Conservation (phyloP, 1,140 invertebrate genomes). For the Plectrocnemia conspersa region DNA sequence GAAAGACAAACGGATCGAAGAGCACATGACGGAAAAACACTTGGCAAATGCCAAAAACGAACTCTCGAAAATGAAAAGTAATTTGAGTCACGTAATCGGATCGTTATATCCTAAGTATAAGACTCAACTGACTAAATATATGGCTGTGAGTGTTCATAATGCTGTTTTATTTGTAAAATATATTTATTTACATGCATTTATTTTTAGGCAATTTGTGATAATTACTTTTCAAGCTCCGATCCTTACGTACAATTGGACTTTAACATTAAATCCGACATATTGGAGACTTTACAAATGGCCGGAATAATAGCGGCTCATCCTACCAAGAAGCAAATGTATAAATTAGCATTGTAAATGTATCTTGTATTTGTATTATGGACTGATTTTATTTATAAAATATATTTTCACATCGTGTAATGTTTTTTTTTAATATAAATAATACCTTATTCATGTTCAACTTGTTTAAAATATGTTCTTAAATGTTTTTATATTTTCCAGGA, state of each 20-base stretch:
- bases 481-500: constrained; percentile 54
- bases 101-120: constrained; percentile 40
- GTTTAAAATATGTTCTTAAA: not conserved
- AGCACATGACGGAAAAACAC: constrained; percentile 37
- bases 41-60: constrained; percentile 41
- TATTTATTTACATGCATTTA: constrained; percentile 2
- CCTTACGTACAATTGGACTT: constrained; percentile 22
- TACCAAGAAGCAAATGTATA: constrained; percentile 20
- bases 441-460: not conserved
- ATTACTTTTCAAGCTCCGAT: constrained; percentile 17
- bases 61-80: constrained; percentile 40
- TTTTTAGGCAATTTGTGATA: constrained; percentile 25
- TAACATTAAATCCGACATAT: constrained; percentile 8
- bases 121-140: constrained; percentile 38
- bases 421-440: not conserved
- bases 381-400: not conserved
- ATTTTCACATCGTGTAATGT: not conserved
- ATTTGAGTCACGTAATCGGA: constrained; percentile 41
- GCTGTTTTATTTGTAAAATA: constrained; percentile 1
- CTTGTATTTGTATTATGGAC: not conserved
- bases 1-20: constrained; percentile 34
- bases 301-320: constrained; percentile 25
- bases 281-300: constrained; percentile 19
- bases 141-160: constrained; percentile 39
- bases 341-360: constrained; percentile 20